These are phyloP conservation scores for Megaustenia siamemsis DNA, from an alignment of 2,888 invertebrate species.

Conservation along the genomic window DNA sequence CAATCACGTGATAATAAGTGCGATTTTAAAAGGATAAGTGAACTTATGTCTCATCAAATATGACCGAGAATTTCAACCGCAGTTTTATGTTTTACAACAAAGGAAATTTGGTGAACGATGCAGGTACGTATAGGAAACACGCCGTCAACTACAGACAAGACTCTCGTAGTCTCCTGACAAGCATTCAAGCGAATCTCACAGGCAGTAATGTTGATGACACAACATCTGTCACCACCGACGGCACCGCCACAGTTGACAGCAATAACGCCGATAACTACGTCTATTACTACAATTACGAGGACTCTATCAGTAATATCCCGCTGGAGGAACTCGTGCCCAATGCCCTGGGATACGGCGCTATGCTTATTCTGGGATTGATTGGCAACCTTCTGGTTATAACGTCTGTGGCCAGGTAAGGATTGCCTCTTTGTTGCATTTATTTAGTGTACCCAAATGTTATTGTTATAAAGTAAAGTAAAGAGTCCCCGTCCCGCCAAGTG, in stretches of 20 bases:
- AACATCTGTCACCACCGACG: not conserved
- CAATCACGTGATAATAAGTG: too few species aligned
- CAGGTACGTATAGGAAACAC: not conserved
- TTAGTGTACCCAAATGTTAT: too few species aligned
- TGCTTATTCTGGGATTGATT: constrained; percentile 84
- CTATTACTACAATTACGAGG: constrained; percentile 82
- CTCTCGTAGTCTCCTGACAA: not conserved
- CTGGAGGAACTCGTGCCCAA: constrained; percentile 84
- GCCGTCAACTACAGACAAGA: not conserved
- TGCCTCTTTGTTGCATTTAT: too few species aligned
- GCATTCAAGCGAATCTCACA: not conserved
- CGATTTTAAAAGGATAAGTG: too few species aligned
- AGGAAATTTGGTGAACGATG: not conserved
- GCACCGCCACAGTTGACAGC: not conserved
- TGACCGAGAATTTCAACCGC: not conserved
- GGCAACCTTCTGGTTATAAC: constrained; percentile 84
- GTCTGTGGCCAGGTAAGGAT: constrained; percentile 80
- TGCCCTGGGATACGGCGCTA: constrained; percentile 84
- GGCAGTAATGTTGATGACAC: not conserved
- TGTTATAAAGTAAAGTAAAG: too few species aligned
- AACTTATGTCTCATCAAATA: not conserved
- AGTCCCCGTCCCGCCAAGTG: too few species aligned
- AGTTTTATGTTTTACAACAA: not conserved
- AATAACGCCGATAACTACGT: constrained; percentile 37
- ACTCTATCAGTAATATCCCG: constrained; percentile 78